These are phyloP conservation scores for Sycobia sp. DNA, from an alignment of 1,140 invertebrate genomes.

Conservation along the genomic window DNA sequence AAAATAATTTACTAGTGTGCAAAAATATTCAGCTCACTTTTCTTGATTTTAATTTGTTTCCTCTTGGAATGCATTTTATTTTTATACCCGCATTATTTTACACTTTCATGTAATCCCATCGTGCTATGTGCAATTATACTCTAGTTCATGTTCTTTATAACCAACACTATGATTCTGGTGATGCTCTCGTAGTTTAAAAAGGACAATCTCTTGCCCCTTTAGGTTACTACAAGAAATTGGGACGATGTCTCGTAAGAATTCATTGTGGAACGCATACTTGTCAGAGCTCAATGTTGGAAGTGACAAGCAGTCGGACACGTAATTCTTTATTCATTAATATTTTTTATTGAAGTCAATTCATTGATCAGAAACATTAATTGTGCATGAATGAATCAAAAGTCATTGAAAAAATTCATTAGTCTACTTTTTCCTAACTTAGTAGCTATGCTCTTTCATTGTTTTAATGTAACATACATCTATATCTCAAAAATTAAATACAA, in stretches of 20 bases:
- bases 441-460: too few species aligned
- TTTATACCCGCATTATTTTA: too few species aligned
- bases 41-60: too few species aligned
- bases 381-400: conserved; percentile 11
- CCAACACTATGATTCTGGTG: not conserved
- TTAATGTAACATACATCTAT: too few species aligned
- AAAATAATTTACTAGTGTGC: too few species aligned
- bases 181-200: conserved; percentile 22
- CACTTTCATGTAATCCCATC: too few species aligned
- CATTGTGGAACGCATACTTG: conserved; percentile 30
- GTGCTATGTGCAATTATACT: too few species aligned
- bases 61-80: too few species aligned
- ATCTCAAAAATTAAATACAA: too few species aligned
- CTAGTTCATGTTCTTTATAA: too few species aligned
- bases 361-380: not conserved
- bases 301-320: conserved; percentile 31
- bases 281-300: conserved; percentile 30
- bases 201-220: conserved; percentile 19
- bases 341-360: conserved; percentile 14
- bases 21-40: too few species aligned
- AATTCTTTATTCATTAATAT: conserved; percentile 20
- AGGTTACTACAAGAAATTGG: conserved; percentile 33
- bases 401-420: not conserved
- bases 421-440: too few species aligned
- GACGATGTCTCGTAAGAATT: conserved; percentile 23